Base-by-base conservation (phyloP, 1,140 invertebrate genomes). In the Lucilia sericata region DNA sequence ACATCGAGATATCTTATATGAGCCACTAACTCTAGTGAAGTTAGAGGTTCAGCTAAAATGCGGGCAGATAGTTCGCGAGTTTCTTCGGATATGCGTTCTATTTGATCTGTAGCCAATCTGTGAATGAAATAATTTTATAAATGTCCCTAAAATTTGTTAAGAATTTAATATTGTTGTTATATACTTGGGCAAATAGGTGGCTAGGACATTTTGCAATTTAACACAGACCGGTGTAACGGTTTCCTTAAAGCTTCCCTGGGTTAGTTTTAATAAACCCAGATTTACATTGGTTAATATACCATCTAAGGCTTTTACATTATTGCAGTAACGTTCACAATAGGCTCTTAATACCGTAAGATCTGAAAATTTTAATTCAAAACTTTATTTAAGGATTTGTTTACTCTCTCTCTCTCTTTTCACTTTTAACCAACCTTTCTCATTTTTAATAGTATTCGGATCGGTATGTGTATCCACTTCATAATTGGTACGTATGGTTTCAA, bases 1-100 rank as follows among this genome's bases (percentile, higher is more conserved):
- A 93, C 91, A 83, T 96, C 95, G 1, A 96, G 87, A 88, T 95
- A 96, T 25, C 93, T 93, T 1, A 96, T 92, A 85, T 94, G 95
- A 47, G 92, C 91, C 0, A 96, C 96, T 87, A 93, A 94, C 83
- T 95, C 94, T 0, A 93, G 88, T 0, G 95, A 95, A 0, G 92
- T 92, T 2, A 91, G 89, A 2, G 95, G 95, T 74, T 93, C 91
- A n/a, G 93, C 92, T 80, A 93, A 92, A n/a, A 96, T 91, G 86
- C 93, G 93, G 74, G 91, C 92, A 84, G 93, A 92, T 0, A 94
- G 93, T 81, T 95, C 92, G 49, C 93, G 92, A 1, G 94, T 92
- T 87, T 95, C 93, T 10, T 92, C 91, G 3, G 93, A 91, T 3
- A 96, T 87, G 7, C 90, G 88, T 8, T 93, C 92, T 0, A 95